These are phyloP conservation scores for Elysia chlorotica DNA, from an alignment of 1,140 invertebrate species.

Conservation along the genomic window DNA sequence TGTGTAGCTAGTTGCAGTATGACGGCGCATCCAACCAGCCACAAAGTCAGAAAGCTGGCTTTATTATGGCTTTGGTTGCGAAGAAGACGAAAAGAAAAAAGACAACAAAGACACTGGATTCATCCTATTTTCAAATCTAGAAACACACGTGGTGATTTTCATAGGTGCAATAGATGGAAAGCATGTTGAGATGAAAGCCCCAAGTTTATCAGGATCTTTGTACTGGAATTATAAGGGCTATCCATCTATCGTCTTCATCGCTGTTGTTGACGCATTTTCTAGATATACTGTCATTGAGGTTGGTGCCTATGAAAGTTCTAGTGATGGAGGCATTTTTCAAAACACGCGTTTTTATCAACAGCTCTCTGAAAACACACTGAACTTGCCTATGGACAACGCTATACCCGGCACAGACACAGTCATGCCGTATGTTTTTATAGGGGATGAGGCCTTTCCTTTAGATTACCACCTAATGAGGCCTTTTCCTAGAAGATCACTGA, in stretches of 20 bases:
- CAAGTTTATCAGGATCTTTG: not conserved
- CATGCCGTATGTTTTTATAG: not conserved
- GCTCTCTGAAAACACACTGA: not conserved
- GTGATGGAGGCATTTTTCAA: not conserved
- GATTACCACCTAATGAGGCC: not conserved
- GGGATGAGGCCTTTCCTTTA: not conserved
- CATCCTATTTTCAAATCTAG: too few relatives aligned
- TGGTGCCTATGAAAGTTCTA: not conserved
- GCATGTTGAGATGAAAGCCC: not conserved
- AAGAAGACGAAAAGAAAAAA: too few relatives aligned
- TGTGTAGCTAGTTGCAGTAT: too few relatives aligned
- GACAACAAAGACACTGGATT: too few relatives aligned
- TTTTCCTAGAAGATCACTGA: not conserved
- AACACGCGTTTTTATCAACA: not conserved
- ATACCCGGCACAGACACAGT: not conserved
- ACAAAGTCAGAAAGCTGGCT: too few relatives aligned
- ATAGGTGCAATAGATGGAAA: not conserved
- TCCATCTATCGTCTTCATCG: not conserved
- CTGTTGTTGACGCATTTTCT: not conserved
- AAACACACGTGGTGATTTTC: too few relatives aligned
- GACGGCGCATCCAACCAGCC: too few relatives aligned
- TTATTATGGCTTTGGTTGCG: too few relatives aligned
- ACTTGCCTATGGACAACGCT: not conserved
- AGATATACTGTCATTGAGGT: not conserved
- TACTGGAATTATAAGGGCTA: not conserved